Percentiles rank a stretch among this genome's conserved stretches.
phyloP scores from a whole-genome alignment of 1,140 invertebrate species.

The Ceratina calcarata region DNA sequence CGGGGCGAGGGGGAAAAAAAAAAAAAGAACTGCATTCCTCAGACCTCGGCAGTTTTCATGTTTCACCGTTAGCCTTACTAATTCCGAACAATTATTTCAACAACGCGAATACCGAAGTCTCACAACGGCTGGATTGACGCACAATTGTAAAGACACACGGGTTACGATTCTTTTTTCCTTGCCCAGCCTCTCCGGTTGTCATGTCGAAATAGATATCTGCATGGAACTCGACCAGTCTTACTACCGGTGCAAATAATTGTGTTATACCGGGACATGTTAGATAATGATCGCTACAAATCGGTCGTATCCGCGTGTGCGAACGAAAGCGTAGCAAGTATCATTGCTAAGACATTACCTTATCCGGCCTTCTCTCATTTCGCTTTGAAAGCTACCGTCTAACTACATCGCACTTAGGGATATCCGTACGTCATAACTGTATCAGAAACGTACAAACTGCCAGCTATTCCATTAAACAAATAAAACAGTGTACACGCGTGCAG shows the following conservation, averaged over 20 bases:
- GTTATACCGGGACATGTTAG: slow-evolving; percentile 59
- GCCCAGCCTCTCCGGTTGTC: slow-evolving; percentile 2
- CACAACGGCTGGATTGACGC: slow-evolving; percentile 16
- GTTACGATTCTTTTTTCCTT: neutral
- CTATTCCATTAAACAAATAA: no score
- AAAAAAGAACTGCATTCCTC: neutral
- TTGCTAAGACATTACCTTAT: slow-evolving; percentile 63
- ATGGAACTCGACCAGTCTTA: slow-evolving; percentile 50
- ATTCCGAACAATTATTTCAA: slow-evolving; percentile 21
- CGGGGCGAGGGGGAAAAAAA: no score
- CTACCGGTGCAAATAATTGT: slow-evolving; percentile 64
- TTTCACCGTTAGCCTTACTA: neutral
- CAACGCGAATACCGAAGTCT: neutral
- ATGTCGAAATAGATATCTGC: slow-evolving; percentile 55
- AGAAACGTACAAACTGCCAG: neutral
- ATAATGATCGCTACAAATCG: slow-evolving; percentile 59
- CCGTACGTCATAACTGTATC: slow-evolving; percentile 21
- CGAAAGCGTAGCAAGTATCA: slow-evolving; percentile 44
- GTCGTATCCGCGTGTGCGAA: slow-evolving; percentile 65
- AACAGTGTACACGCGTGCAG: no score
- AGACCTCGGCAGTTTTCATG: neutral
- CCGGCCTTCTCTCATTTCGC: slow-evolving; percentile 57
- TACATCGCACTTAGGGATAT: slow-evolving; percentile 17
- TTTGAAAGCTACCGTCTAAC: slow-evolving; percentile 53
- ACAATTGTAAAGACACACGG: slow-evolving; percentile 12